Percentiles rank a stretch among this genome's conserved stretches.
These are phyloP conservation scores for Diaperis boleti DNA, from an alignment of 2,888 invertebrate genomes.

Conservation along the genomic window DNA sequence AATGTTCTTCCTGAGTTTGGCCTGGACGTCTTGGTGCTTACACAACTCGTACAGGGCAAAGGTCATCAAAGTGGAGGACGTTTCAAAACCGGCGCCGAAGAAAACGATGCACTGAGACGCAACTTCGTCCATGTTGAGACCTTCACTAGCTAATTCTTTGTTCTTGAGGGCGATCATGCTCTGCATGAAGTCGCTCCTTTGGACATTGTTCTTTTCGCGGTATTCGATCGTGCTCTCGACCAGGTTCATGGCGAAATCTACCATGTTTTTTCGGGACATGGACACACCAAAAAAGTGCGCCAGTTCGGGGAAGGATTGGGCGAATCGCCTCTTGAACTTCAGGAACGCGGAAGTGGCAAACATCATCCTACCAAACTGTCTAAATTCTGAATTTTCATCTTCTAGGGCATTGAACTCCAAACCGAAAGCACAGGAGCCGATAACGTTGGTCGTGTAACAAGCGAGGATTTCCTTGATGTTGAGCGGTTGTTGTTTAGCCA, in stretches of 20 bases:
- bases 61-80: constrained; percentile 45
- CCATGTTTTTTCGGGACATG: constrained; percentile 6
- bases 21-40: constrained; percentile 44
- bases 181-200: constrained; percentile 1
- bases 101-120: background rate
- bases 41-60: constrained; percentile 47
- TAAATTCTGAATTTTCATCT: constrained; percentile 66
- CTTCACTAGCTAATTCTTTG: background rate
- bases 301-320: constrained; percentile 20
- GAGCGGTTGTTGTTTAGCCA: constrained; percentile 19
- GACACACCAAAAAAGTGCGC: constrained; percentile 6
- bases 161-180: background rate
- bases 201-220: constrained; percentile 1
- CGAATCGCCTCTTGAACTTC: constrained; percentile 57
- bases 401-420: constrained; percentile 69
- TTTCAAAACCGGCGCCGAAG: constrained; percentile 45
- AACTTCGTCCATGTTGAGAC: background rate
- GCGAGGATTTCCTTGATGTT: constrained; percentile 66
- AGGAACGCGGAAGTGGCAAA: constrained; percentile 62
- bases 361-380: constrained; percentile 54
- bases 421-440: constrained; percentile 71
- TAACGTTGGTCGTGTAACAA: constrained; percentile 71
- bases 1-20: constrained; percentile 42
- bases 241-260: background rate
- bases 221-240: constrained; percentile 1